Conservation (phyloP, 2,113 vertebrate species). For the Choloepus hoffmanni region DNA sequence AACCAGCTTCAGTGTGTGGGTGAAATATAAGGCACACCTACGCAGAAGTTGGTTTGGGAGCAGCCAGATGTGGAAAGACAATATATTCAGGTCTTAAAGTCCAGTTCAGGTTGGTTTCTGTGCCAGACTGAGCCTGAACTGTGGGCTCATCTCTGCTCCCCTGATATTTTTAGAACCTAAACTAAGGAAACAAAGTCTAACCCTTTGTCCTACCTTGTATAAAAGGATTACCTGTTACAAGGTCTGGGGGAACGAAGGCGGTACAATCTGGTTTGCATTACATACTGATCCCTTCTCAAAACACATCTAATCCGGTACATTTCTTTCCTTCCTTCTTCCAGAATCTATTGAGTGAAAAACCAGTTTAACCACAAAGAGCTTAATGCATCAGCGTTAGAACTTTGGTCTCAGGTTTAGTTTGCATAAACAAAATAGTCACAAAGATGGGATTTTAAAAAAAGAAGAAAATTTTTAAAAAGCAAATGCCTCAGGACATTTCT, state of each 20-base stretch:
- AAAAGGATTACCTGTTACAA: neutral
- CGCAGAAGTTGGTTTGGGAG: neutral
- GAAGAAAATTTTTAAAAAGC: neutral
- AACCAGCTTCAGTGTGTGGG: accelerated
- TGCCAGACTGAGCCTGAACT: neutral
- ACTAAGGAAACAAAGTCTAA: neutral
- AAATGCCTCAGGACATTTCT: neutral
- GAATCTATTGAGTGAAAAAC: constrained; percentile 62
- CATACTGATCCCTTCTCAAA: neutral
- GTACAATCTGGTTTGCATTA: neutral
- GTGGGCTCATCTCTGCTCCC: neutral
- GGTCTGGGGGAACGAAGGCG: neutral
- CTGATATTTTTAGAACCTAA: neutral
- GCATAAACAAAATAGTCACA: neutral
- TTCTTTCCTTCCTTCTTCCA: constrained; percentile 1
- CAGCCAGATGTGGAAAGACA: neutral
- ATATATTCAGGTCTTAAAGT: accelerated
- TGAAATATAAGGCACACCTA: neutral
- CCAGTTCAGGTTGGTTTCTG: neutral
- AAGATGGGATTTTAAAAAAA: neutral
- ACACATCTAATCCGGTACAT: neutral
- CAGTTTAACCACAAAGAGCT: constrained; percentile 71
- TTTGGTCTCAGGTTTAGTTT: constrained; percentile 41
- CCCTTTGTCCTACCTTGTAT: neutral
- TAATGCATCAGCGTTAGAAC: neutral